Conservation (phyloP, 2,888 invertebrate genomes). For the Cybosia mesomella region DNA sequence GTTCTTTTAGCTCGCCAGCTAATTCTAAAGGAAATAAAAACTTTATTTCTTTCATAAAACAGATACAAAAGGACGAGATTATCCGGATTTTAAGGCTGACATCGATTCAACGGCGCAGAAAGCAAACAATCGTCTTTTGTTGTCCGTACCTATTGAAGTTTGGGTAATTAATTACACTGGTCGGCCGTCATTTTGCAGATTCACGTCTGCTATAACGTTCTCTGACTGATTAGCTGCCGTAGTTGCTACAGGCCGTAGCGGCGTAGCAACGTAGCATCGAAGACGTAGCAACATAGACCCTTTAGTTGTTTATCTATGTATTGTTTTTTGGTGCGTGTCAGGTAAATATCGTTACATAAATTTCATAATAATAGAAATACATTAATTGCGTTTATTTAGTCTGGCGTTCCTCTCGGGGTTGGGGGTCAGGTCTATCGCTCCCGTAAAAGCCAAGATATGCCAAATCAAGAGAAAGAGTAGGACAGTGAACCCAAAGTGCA, state of each 20-base stretch:
- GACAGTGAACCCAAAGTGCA: neutral
- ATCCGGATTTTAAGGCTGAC: conserved; percentile 80
- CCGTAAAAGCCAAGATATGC: neutral
- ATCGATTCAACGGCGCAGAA: conserved; percentile 79
- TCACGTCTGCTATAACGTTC: conserved; percentile 71
- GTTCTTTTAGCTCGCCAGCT: conserved; percentile 60
- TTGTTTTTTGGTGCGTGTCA: conserved; percentile 17
- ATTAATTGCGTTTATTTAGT: conserved; percentile 13
- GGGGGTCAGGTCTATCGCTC: neutral
- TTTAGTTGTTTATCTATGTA: conserved; percentile 29
- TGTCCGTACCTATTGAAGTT: conserved; percentile 78
- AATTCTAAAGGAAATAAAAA: conserved; percentile 78
- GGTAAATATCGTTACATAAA: conserved; percentile 22
- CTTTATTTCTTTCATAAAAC: conserved; percentile 80
- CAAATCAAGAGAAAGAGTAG: neutral
- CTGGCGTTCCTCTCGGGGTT: neutral
- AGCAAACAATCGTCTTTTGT: conserved; percentile 85
- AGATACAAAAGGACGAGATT: conserved; percentile 80
- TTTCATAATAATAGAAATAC: conserved; percentile 18
- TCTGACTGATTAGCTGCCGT: conserved; percentile 70
- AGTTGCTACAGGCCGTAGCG: conserved; percentile 12
- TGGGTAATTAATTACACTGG: conserved; percentile 80
- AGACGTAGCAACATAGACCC: conserved; percentile 21
- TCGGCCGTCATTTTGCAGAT: conserved; percentile 77
- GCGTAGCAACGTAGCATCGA: conserved; percentile 15